Evolutionary conservation across 2,113 vertebrate genomes (phyloP), one percentile per base, ranked within the genome.

Genomic region (Oncorhynchus clarkii): DNA sequence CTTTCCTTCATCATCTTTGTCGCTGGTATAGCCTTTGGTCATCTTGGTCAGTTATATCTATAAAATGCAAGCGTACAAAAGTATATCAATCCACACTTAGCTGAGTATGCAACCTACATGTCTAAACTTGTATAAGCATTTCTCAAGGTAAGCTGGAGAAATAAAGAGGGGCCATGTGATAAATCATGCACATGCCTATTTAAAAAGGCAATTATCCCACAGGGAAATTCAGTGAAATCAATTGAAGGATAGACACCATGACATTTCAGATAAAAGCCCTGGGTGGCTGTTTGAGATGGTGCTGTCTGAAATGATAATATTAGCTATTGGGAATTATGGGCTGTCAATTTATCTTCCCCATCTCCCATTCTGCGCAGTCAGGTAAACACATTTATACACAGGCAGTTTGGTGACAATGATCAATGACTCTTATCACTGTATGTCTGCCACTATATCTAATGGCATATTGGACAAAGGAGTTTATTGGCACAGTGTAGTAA

Each of bases 231-330:
- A 18, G 27, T 13, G 14, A 39, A 75, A 60, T 75, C 67, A 59
- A 31, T 29, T 69, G 74, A 59, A 68, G 18, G 66, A 65, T 60
- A 59, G 74, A 75, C 45, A 31, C 74, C n/a, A 75, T 75, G 69
- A 77, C 57, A 70, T 77, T 71, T 66, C 26, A 54, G 71, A 81
- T 70, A 49, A 69, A 75, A 68, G 66, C 73, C 73, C n/a, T 54
- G 18, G 74, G 14, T 29, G 65, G 13, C 59, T 65, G 71, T 22
- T 59, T 22, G 71, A 39, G 57, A 29, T 31, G 12, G 72, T 27
- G 13, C 29, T 29, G 71, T 3, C 27, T 62, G 31, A 73, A 65
- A 75, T 69, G 51, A 48, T 75, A 75, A 75, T 75, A 69, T 69
- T 59, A 75, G 49, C 67, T 75, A 75, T 70, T 75, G 74, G 39